These are phyloP conservation scores for Sminthurides bifidus DNA, from an alignment of 1,140 invertebrate species.

Conservation along the genomic window DNA sequence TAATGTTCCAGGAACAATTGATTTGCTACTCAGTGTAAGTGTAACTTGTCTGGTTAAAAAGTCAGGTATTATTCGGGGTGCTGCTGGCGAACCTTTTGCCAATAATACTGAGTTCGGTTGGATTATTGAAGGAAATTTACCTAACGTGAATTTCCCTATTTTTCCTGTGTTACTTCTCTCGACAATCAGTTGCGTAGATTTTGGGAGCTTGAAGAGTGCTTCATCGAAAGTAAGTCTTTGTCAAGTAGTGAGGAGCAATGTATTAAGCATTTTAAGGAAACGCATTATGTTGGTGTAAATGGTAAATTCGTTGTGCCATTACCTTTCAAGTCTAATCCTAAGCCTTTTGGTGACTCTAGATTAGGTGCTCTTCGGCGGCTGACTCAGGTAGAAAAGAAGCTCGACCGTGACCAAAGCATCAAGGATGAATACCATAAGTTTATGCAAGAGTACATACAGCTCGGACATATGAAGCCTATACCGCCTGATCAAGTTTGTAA, in stretches of 20 bases:
- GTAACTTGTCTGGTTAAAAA: background rate
- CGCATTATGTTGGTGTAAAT: constrained; percentile 6
- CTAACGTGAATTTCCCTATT: constrained; percentile 11
- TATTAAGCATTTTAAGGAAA: constrained; percentile 28
- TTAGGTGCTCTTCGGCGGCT: background rate
- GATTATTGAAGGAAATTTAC: constrained; percentile 1
- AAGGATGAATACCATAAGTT: background rate
- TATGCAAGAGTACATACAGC: background rate
- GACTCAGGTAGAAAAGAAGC: background rate
- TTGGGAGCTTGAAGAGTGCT: constrained; percentile 33
- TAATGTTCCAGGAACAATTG: background rate
- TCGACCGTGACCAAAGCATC: background rate
- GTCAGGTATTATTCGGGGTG: background rate
- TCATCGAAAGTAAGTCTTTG: background rate
- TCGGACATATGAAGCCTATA: background rate
- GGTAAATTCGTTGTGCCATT: constrained; percentile 30
- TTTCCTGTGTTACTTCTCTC: too few relatives aligned
- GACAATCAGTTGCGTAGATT: constrained; percentile 29
- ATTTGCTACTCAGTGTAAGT: constrained; percentile 1
- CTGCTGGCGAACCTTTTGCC: background rate
- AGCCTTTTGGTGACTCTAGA: constrained; percentile 10
- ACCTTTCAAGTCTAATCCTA: constrained; percentile 25
- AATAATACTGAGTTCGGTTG: background rate
- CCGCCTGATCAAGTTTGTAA: background rate
- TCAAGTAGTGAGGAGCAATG: constrained; percentile 20